Percentiles rank a stretch among this genome's conserved stretches.
These are phyloP conservation scores for Eudemis profundana DNA, from an alignment of 2,888 invertebrate species.

Conservation along the genomic window DNA sequence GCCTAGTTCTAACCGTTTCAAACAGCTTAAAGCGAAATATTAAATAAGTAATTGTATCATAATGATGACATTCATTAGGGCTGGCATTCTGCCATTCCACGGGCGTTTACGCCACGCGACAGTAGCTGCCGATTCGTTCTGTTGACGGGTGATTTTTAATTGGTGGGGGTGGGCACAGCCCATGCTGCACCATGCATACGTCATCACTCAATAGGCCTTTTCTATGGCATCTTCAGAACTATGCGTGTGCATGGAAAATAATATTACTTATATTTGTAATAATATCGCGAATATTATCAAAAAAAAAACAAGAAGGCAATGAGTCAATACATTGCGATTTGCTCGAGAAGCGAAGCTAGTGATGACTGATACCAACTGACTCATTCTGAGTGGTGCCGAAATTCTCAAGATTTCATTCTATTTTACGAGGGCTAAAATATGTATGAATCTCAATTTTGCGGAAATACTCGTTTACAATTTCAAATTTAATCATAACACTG, in stretches of 20 bases:
- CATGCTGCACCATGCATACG: slow-evolving; percentile 69
- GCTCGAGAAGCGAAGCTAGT: slow-evolving; percentile 10
- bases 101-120: slow-evolving; percentile 75
- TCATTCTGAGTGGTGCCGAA: slow-evolving; percentile 16
- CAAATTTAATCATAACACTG: too few species aligned
- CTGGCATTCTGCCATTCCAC: slow-evolving; percentile 75
- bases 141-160: slow-evolving; percentile 73
- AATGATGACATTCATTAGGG: slow-evolving; percentile 66
- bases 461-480: neutral
- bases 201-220: slow-evolving; percentile 53
- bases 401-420: slow-evolving; percentile 19
- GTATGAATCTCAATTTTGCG: slow-evolving; percentile 4
- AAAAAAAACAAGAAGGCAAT: slow-evolving; percentile 15
- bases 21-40: slow-evolving; percentile 14
- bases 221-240: slow-evolving; percentile 57
- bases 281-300: neutral
- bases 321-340: slow-evolving; percentile 16
- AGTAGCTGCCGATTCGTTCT: slow-evolving; percentile 70
- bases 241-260: too few species aligned
- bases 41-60: slow-evolving; percentile 50
- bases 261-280: slow-evolving; percentile 8
- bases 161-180: slow-evolving; percentile 61
- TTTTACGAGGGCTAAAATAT: slow-evolving; percentile 10
- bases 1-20: slow-evolving; percentile 10
- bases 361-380: slow-evolving; percentile 28